These are phyloP conservation scores for Tupiocoris notatus DNA, from an alignment of 2,888 invertebrate genomes.

Conservation along the genomic window DNA sequence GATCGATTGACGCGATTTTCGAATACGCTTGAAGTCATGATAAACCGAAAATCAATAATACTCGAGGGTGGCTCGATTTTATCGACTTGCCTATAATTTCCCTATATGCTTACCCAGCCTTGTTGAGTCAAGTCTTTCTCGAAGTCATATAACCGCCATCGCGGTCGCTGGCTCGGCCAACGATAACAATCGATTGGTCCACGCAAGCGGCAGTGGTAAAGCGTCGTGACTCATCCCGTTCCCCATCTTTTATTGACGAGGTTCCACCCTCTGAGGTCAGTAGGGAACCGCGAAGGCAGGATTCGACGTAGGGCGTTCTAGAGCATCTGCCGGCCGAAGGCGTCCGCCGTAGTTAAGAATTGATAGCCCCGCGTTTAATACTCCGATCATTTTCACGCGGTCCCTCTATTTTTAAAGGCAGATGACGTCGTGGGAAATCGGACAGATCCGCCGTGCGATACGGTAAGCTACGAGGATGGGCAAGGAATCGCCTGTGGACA, in stretches of 20 bases:
- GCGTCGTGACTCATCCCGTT: neutral
- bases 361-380: neutral
- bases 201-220: neutral
- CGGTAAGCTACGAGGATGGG: neutral
- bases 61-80: too few species aligned
- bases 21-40: too few species aligned
- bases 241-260: neutral
- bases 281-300: neutral
- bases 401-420: neutral
- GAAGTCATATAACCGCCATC: neutral
- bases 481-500: neutral
- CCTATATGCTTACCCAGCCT: too few species aligned
- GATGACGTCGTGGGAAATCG: slow-evolving; percentile 33
- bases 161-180: too few species aligned
- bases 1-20: too few species aligned
- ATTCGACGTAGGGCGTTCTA: neutral
- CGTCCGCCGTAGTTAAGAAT: slow-evolving; percentile 23
- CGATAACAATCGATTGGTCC: neutral
- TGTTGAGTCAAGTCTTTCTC: neutral
- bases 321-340: slow-evolving; percentile 18
- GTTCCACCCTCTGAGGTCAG: neutral
- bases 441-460: slow-evolving; percentile 14
- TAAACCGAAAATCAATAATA: too few species aligned
- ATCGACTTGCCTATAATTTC: too few species aligned
- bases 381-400: neutral